Evolutionary conservation across 2,797 vertebrate species (phyloP).

Genomic region (Scolopax bukidnonensis): DNA sequence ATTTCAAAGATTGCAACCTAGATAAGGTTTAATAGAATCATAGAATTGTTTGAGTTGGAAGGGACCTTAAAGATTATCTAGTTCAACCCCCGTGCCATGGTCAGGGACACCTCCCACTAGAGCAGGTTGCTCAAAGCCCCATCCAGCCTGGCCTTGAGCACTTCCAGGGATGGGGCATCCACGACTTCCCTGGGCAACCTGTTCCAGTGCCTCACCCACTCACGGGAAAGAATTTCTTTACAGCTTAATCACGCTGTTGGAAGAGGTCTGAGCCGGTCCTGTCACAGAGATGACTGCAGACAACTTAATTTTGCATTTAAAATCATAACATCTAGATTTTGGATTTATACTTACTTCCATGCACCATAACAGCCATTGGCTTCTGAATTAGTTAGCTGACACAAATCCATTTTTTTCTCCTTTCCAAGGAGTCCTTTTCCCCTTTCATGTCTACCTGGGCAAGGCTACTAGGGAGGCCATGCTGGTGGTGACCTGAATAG

Average conservation of each 20-base stretch:
- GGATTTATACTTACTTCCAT: neutral
- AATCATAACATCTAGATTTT: neutral
- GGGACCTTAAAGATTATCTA: no score
- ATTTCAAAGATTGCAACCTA: neutral
- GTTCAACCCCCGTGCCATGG: no score
- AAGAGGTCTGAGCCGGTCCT: neutral
- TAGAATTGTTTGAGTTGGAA: no score
- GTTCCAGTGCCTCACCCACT: no score
- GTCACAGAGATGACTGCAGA: neutral
- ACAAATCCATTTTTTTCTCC: neutral
- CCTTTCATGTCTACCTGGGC: neutral
- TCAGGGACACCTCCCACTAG: no score
- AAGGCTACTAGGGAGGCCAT: neutral
- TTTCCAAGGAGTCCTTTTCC: neutral
- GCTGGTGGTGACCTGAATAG: neutral
- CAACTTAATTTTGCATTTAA: slow-evolving; percentile 3
- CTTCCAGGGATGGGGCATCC: no score
- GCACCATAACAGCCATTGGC: neutral
- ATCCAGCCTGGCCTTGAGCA: no score
- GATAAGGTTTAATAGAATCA: neutral
- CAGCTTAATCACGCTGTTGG: neutral
- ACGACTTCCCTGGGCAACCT: no score
- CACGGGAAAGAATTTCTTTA: no score
- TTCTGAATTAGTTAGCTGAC: neutral
- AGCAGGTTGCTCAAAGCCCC: no score